Conservation (phyloP, 2,888 invertebrate species). For the Orthosia gracilis region DNA sequence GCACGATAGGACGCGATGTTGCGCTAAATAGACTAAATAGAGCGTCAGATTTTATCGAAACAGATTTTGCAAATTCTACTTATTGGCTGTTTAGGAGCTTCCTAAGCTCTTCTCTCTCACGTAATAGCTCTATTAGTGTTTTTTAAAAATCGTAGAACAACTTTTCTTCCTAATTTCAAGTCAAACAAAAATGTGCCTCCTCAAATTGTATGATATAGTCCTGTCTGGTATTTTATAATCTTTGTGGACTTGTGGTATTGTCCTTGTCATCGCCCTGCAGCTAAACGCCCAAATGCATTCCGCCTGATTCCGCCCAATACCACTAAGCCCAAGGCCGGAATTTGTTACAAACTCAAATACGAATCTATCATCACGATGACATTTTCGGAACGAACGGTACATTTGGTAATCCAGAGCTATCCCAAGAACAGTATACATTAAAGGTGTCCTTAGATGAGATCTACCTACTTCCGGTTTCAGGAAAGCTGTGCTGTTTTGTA, state of each 20-base stretch:
- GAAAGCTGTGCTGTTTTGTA: conserved; percentile 12
- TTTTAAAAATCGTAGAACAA: background rate
- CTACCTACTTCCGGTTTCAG: conserved; percentile 41
- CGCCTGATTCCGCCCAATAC: conserved; percentile 59
- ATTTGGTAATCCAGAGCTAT: background rate
- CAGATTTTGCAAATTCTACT: background rate
- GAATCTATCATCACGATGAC: background rate
- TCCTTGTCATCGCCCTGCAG: conserved; percentile 73
- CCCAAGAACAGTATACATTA: background rate
- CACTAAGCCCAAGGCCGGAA: conserved; percentile 29
- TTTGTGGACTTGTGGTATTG: conserved; percentile 61
- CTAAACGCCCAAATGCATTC: conserved; percentile 70
- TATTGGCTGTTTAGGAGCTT: conserved; percentile 4
- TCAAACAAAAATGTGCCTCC: background rate
- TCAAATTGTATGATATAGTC: background rate
- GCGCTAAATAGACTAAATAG: conserved; percentile 28
- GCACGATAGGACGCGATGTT: background rate
- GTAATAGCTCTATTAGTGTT: background rate
- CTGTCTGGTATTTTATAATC: conserved; percentile 60
- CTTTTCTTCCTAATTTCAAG: background rate
- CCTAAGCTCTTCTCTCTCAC: background rate
- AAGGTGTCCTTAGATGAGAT: background rate
- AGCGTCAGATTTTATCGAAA: conserved; percentile 2
- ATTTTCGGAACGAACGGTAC: background rate
- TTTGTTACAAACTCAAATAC: background rate